These are phyloP conservation scores for Channallabes apus DNA, from an alignment of 2,797 vertebrate genomes.

Conservation along the genomic window DNA sequence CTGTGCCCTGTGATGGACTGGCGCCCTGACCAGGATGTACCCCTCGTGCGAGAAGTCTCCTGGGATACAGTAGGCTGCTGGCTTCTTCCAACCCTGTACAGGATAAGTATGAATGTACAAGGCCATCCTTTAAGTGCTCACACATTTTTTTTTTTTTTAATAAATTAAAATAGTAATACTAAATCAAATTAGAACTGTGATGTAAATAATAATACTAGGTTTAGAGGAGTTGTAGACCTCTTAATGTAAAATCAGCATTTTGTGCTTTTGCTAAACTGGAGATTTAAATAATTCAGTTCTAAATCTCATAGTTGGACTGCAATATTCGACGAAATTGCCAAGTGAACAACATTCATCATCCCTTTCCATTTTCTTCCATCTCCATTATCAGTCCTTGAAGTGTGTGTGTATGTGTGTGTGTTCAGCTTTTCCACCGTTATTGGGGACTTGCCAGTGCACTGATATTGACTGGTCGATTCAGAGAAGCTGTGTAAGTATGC, in stretches of 20 bases:
- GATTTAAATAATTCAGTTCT: background rate
- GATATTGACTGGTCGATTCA: conserved; percentile 15
- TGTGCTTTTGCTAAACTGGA: background rate
- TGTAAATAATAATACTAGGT: background rate
- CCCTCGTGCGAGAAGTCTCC: too few species aligned
- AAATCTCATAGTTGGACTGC: background rate
- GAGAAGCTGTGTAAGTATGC: conserved; percentile 29
- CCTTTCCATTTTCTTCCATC: background rate
- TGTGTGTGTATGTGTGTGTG: background rate
- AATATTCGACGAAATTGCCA: background rate
- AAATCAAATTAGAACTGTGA: background rate
- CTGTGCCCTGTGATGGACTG: too few species aligned
- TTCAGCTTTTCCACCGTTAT: conserved; percentile 13
- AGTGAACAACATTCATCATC: conserved; percentile 1
- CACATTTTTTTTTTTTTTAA: too few species aligned
- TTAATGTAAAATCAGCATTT: background rate
- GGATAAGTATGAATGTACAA: too few species aligned
- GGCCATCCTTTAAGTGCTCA: too few species aligned
- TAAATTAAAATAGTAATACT: background rate
- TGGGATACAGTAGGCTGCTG: too few species aligned
- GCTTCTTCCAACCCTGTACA: too few species aligned
- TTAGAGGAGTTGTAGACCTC: background rate
- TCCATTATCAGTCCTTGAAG: conserved; percentile 15
- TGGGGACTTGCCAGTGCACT: conserved; percentile 16
- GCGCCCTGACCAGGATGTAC: too few species aligned